A percentile compares a stretch with the other conserved stretches of the same genome.
Conservation (phyloP, 2,888 invertebrate genomes). For the Omphaloscelis lunosa region DNA sequence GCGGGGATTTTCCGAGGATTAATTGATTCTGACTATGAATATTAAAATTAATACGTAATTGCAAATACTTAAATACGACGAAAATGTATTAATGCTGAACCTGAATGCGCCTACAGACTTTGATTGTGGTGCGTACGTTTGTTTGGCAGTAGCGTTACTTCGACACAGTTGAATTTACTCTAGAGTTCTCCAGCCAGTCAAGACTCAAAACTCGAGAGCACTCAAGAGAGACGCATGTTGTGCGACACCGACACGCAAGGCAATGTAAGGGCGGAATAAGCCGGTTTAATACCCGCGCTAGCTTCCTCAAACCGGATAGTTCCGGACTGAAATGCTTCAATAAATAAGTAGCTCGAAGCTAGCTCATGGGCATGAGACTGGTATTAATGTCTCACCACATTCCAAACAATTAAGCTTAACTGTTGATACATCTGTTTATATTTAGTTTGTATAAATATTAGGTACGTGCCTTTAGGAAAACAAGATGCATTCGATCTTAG, state of each 20-base stretch:
- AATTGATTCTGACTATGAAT: background rate
- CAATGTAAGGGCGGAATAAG: constrained; percentile 76
- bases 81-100: constrained; percentile 1
- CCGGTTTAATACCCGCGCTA: constrained; percentile 77
- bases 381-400: constrained; percentile 78
- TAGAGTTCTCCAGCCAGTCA: constrained; percentile 20
- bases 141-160: constrained; percentile 10
- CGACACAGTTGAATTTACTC: constrained; percentile 20
- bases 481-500: background rate
- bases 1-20: background rate
- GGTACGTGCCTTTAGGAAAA: constrained; percentile 5
- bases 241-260: constrained; percentile 69
- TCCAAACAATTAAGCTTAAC: constrained; percentile 82
- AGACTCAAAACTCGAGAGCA: constrained; percentile 18
- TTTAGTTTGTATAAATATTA: constrained; percentile 53
- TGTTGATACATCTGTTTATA: constrained; percentile 68
- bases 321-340: constrained; percentile 73
- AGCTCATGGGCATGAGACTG: constrained; percentile 70
- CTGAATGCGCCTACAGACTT: constrained; percentile 1
- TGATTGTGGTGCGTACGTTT: constrained; percentile 10
- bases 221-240: constrained; percentile 44
- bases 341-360: constrained; percentile 61
- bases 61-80: background rate
- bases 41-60: background rate
- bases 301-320: constrained; percentile 82